Evolutionary conservation across 2,113 vertebrate species (phyloP).

Genomic region (Rhinolophus ferrumequinum): DNA sequence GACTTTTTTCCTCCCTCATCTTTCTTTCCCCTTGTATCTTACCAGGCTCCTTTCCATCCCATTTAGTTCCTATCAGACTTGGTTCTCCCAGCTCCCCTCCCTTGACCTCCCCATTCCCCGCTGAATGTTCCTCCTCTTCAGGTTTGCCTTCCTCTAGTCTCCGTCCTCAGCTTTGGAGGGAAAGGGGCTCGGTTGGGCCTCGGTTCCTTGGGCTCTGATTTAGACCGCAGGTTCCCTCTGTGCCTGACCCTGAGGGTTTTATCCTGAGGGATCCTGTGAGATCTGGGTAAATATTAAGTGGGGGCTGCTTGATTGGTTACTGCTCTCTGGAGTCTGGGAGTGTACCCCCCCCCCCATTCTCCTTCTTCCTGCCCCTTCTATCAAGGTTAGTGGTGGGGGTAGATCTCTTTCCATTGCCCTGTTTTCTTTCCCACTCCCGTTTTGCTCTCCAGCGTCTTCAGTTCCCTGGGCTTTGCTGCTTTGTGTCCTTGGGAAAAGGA

Average conservation of each 20-base stretch:
- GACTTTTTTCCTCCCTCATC: background rate
- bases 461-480: conserved; percentile 23
- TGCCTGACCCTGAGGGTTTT: background rate
- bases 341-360: background rate
- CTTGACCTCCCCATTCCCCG: background rate
- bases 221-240: background rate
- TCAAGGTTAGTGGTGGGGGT: background rate
- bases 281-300: background rate
- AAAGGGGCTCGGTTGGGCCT: background rate
- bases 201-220: background rate
- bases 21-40: background rate
- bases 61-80: background rate
- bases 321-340: background rate
- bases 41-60: background rate
- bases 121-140: background rate
- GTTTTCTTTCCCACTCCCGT: background rate
- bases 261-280: background rate
- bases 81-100: background rate
- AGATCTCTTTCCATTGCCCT: background rate
- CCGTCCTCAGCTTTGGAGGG: background rate
- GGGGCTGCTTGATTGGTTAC: background rate
- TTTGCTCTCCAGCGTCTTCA: background rate
- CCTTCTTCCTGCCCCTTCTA: background rate
- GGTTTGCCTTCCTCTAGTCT: background rate
- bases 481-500: conserved; percentile 49